A percentile compares a stretch with the other conserved stretches of the same genome.
Conservation (phyloP, 2,797 vertebrate species). For the Clarias pachynema region DNA sequence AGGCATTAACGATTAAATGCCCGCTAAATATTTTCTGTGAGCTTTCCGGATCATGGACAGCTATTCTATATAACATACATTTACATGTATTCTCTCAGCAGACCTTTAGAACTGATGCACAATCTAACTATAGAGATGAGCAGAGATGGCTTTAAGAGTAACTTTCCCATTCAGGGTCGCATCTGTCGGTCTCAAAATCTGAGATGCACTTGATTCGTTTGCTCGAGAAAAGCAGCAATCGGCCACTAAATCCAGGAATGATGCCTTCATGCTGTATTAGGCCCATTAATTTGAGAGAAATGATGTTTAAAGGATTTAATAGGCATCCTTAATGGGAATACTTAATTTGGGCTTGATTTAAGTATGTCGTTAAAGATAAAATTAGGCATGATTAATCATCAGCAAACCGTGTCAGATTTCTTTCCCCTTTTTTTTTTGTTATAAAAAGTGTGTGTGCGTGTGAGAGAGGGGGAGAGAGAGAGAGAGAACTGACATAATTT, state of each 20-base stretch:
- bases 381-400: constrained; percentile 24
- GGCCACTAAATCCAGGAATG: constrained; percentile 10
- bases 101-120: not conserved
- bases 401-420: not conserved
- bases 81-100: not conserved
- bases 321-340: constrained; percentile 21
- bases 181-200: not conserved
- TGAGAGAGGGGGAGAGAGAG: not conserved
- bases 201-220: not conserved
- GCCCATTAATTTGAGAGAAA: constrained; percentile 29
- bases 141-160: not conserved
- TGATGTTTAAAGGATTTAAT: constrained; percentile 33
- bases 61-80: not conserved
- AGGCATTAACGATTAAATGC: no score
- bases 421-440: not conserved
- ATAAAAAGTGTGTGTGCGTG: not conserved
- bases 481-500: not conserved
- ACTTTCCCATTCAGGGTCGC: not conserved
- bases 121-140: not conserved
- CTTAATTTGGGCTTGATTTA: constrained; percentile 31
- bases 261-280: constrained; percentile 5
- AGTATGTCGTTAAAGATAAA: constrained; percentile 21
- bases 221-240: constrained; percentile 5
- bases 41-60: not conserved
- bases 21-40: not conserved